Evolutionary conservation across 2,797 vertebrate genomes (phyloP).

Genomic region (Acanthopagrus latus): DNA sequence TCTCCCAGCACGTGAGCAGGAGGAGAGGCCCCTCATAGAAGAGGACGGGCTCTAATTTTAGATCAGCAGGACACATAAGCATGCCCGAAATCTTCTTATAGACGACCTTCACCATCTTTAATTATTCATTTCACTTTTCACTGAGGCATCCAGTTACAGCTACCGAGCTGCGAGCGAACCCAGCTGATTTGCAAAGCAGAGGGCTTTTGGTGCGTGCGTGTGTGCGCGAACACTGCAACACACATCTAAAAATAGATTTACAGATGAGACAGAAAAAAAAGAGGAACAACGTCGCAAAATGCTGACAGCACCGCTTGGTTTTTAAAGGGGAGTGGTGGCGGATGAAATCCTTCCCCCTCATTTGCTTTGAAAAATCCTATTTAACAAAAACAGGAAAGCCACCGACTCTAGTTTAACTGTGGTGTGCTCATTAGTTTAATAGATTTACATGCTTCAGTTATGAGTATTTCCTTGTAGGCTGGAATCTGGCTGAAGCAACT

Average conservation of each 20-base stretch:
- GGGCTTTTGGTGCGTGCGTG: slow-evolving; percentile 24
- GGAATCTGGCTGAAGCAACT: slow-evolving; percentile 38
- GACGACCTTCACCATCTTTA: slow-evolving; percentile 30
- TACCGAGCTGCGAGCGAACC: slow-evolving; percentile 20
- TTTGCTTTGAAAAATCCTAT: not conserved
- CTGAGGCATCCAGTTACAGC: slow-evolving; percentile 28
- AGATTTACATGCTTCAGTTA: slow-evolving; percentile 28
- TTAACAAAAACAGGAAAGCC: not conserved
- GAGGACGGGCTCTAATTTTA: slow-evolving; percentile 22
- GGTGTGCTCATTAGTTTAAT: slow-evolving; percentile 22
- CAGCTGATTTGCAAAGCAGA: slow-evolving; percentile 36
- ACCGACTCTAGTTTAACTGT: slow-evolving; percentile 9
- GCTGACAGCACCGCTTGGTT: not conserved
- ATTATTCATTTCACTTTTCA: slow-evolving; percentile 58
- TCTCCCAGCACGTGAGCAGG: slow-evolving; percentile 2
- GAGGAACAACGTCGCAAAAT: slow-evolving; percentile 37
- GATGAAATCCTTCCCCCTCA: not conserved
- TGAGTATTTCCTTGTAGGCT: slow-evolving; percentile 11
- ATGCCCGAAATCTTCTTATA: slow-evolving; percentile 14
- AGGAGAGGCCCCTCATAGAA: slow-evolving; percentile 31
- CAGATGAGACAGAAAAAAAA: slow-evolving; percentile 40
- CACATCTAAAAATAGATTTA: slow-evolving; percentile 70
- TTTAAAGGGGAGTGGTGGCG: not conserved
- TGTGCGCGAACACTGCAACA: slow-evolving; percentile 17
- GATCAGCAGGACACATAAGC: slow-evolving; percentile 11